Evolutionary conservation across 1,140 invertebrate genomes (phyloP), one percentile per base, ranked within the genome.

Genomic region (Heliconius hermathena): DNA sequence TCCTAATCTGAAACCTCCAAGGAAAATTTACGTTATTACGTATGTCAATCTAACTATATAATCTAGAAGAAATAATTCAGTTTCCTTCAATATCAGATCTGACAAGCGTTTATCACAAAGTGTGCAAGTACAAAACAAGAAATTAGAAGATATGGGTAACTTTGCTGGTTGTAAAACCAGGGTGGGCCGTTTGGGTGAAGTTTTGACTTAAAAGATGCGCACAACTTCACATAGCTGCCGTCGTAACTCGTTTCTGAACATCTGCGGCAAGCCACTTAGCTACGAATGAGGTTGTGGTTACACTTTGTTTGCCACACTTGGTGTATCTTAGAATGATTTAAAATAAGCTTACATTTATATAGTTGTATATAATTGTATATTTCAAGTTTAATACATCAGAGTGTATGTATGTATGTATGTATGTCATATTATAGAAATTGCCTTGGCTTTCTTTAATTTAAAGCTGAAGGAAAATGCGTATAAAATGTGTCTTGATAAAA

Each of bases 201-300:
- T 79, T 79, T 79, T 75, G 60, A 78, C 52, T 78, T 78, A 79
- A 60, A 74, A 79, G 54, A 74, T 66, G 76, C 71, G 57, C 13
- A 71, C 71, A 77, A 54, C 66, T 74, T 77, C 79, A 70, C 70
- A 77, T 74, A 38, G 79, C 76, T 74, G 76, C 77, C 73, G 74
- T 77, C 79, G 76, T 81, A 81, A 77, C 79, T 81, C 76, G 79
- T 66, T 81, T 74, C 71, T 36, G 79, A 77, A 81, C 79, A 81
- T 81, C 79, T 81, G 79, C 33, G 79, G 75, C 76, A n/a, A 36
- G 33, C 71, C 71, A 78, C 71, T 78, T 78, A 78, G 77, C 66
- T 71, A 29, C 66, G 33, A 57, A 71, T 36, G 66, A 29, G 22
- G 29, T 71, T 29, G 66, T 71, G 66, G 18, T 29, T 71, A 71